phyloP scores from a whole-genome alignment of 2,888 invertebrate species.

The Archaeoteleia sp. region DNA sequence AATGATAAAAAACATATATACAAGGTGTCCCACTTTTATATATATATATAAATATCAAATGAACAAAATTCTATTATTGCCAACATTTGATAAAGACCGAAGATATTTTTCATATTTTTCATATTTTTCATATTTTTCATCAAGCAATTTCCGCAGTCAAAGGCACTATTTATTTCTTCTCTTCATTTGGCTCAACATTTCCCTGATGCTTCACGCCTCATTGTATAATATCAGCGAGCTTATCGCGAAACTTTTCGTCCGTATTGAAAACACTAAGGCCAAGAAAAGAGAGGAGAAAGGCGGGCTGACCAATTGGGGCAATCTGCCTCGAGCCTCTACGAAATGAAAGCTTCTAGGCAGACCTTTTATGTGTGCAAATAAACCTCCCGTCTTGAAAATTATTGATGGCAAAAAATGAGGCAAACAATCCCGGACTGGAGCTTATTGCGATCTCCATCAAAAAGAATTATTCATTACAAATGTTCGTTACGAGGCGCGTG shows the following conservation, averaged over 20 bases:
- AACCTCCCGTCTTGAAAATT: constrained; percentile 24
- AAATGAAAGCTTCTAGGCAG: constrained; percentile 28
- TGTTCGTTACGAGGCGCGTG: constrained; percentile 17
- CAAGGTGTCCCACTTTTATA: too few species aligned
- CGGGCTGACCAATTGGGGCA: constrained; percentile 32
- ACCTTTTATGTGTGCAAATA: constrained; percentile 35
- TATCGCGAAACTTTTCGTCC: constrained; percentile 15
- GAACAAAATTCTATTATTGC: too few species aligned
- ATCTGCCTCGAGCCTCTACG: constrained; percentile 33
- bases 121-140: too few species aligned
- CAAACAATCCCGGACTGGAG: constrained; percentile 16
- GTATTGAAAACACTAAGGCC: constrained; percentile 37
- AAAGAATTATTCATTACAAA: constrained; percentile 42
- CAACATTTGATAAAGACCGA: too few species aligned
- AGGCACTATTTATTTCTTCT: too few species aligned
- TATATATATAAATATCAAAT: too few species aligned
- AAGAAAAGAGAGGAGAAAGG: constrained; percentile 17
- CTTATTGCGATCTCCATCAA: constrained; percentile 27
- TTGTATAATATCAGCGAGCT: constrained; percentile 15
- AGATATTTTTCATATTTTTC: too few species aligned
- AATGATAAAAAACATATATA: too few species aligned
- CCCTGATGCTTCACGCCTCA: constrained; percentile 17
- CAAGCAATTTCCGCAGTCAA: too few species aligned
- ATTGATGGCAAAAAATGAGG: constrained; percentile 41
- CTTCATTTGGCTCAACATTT: constrained; percentile 17